A percentile compares a stretch with the other conserved stretches of the same genome.
These are phyloP conservation scores for Strigamia transsilvanica DNA, from an alignment of 2,888 invertebrate genomes.

Conservation along the genomic window DNA sequence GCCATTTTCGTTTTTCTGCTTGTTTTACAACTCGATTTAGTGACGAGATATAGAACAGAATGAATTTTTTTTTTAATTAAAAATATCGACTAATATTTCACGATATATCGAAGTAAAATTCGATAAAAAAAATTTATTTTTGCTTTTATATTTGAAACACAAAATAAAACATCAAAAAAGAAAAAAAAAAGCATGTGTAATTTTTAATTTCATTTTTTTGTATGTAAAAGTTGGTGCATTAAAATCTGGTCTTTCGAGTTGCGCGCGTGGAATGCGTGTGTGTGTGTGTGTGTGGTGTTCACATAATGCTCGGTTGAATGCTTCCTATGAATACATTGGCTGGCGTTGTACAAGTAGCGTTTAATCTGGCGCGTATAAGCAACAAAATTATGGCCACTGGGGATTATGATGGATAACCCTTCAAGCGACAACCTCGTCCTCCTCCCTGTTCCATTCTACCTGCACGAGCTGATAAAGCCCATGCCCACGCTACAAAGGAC, in stretches of 20 bases:
- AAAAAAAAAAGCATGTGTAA: neutral
- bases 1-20: conserved; percentile 31
- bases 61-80: neutral
- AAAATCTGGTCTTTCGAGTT: neutral
- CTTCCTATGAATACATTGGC: conserved; percentile 48
- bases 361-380: conserved; percentile 49
- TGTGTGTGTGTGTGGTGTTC: conserved; percentile 29
- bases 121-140: neutral
- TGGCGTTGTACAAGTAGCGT: conserved; percentile 46
- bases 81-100: no score
- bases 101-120: no score
- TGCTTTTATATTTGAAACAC: neutral
- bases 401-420: conserved; percentile 49
- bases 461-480: conserved; percentile 47
- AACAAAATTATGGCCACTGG: conserved; percentile 49
- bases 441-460: conserved; percentile 34
- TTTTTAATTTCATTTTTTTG: neutral
- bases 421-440: conserved; percentile 38
- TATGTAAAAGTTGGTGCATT: neutral
- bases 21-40: conserved; percentile 33
- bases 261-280: conserved; percentile 26
- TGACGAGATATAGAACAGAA: neutral
- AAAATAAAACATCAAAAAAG: neutral
- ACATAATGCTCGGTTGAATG: conserved; percentile 44
- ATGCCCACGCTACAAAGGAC: conserved; percentile 45